Conservation (phyloP, 2,888 invertebrate genomes). For the Agrotis ipsilon region DNA sequence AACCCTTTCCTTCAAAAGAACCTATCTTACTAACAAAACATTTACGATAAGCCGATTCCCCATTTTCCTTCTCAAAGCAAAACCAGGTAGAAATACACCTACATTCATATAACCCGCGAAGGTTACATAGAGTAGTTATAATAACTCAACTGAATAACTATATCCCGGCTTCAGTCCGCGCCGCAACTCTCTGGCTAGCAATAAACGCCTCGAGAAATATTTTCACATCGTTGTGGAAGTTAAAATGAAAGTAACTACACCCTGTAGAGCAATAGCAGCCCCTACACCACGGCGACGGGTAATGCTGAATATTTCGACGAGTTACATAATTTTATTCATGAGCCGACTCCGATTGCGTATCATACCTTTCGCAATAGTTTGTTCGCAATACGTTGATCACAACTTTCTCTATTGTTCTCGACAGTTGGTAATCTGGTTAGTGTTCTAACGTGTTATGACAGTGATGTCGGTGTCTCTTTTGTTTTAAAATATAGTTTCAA, state of each 20-base stretch:
- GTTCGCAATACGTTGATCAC: slow-evolving; percentile 61
- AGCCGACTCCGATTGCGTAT: slow-evolving; percentile 79
- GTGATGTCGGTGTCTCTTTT: neutral
- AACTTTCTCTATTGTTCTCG: slow-evolving; percentile 57
- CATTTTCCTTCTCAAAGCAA: slow-evolving; percentile 15
- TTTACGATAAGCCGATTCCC: slow-evolving; percentile 33
- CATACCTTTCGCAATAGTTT: slow-evolving; percentile 75
- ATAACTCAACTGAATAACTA: slow-evolving; percentile 71
- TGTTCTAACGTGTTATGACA: neutral
- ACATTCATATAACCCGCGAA: slow-evolving; percentile 57
- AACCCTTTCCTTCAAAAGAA: slow-evolving; percentile 26
- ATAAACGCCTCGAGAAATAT: slow-evolving; percentile 89
- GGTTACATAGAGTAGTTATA: slow-evolving; percentile 65
- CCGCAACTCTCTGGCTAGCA: slow-evolving; percentile 85
- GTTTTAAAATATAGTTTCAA: neutral
- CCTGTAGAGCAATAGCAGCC: slow-evolving; percentile 85
- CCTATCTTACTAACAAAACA: slow-evolving; percentile 25
- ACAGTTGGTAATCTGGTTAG: slow-evolving; percentile 10
- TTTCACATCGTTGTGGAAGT: slow-evolving; percentile 90
- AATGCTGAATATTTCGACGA: slow-evolving; percentile 85
- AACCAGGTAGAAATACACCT: slow-evolving; percentile 48
- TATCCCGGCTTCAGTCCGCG: slow-evolving; percentile 67
- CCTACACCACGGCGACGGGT: slow-evolving; percentile 79
- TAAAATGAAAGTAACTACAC: slow-evolving; percentile 90
- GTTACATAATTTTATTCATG: slow-evolving; percentile 88